Conservation (phyloP, 2,113 vertebrate genomes). For the Zeus faber region DNA sequence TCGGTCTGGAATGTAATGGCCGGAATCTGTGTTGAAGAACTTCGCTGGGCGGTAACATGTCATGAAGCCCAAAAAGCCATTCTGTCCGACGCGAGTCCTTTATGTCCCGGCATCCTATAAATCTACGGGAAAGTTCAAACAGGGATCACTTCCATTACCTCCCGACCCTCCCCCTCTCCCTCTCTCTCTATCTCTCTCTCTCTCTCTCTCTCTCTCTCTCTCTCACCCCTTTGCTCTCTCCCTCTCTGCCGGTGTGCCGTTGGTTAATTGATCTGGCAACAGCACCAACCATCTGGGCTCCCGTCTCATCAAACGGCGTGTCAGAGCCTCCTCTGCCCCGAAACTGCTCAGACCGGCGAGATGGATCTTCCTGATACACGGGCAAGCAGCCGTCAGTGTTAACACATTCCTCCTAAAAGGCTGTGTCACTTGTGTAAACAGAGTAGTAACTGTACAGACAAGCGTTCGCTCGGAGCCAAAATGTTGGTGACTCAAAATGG, state of each 20-base stretch:
- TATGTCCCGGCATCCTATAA: neutral
- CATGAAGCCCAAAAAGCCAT: too few species aligned
- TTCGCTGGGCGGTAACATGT: neutral
- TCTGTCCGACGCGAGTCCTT: too few species aligned
- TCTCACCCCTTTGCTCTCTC: neutral
- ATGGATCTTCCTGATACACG: neutral
- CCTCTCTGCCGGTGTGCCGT: neutral
- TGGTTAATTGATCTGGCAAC: constrained; percentile 2
- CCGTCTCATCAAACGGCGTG: constrained; percentile 15
- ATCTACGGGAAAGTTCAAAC: neutral
- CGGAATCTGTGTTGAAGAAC: too few species aligned
- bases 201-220: neutral
- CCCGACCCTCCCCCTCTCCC: neutral
- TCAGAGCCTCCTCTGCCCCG: neutral
- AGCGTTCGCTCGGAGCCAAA: too few species aligned
- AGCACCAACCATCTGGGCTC: neutral
- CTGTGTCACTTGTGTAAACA: too few species aligned
- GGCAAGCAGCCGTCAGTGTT: too few species aligned
- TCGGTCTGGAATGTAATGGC: neutral
- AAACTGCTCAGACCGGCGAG: neutral
- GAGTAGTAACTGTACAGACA: too few species aligned
- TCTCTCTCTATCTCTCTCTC: neutral
- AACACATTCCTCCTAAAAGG: too few species aligned
- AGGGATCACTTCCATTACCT: constrained; percentile 1
- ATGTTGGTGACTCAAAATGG: too few species aligned